These are phyloP conservation scores for Amphiura filiformis DNA, from an alignment of 35 echinoderm and acorn worm genomes.

Conservation along the genomic window DNA sequence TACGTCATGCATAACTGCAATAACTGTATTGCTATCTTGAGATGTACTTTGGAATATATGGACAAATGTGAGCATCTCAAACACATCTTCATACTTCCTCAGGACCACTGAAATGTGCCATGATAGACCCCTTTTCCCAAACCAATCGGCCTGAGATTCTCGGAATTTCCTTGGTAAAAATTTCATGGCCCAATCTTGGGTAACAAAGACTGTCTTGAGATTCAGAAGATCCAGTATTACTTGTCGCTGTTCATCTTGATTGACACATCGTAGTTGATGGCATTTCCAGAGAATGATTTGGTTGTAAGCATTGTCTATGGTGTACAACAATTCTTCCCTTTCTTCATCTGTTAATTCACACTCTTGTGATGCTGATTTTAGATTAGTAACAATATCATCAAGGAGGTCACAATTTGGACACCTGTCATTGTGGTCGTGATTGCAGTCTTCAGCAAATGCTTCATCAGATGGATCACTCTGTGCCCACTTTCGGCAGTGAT, in stretches of 20 bases:
- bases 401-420: not conserved
- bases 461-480: not conserved
- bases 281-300: not conserved
- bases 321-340: not conserved
- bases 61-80: not conserved
- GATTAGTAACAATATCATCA: not conserved
- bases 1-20: not conserved
- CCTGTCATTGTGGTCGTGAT: slow-evolving; percentile 6
- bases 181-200: slow-evolving; percentile 34
- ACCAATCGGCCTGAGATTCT: slow-evolving; percentile 17
- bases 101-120: slow-evolving; percentile 20
- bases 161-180: slow-evolving; percentile 21
- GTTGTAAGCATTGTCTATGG: not conserved
- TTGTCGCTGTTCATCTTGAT: not conserved
- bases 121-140: slow-evolving; percentile 6
- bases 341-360: not conserved
- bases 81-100: not conserved
- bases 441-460: not conserved
- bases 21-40: not conserved
- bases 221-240: not conserved
- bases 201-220: not conserved
- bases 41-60: not conserved
- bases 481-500: slow-evolving; percentile 3
- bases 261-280: slow-evolving; percentile 1
- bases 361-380: not conserved